Evolutionary conservation across 2,888 invertebrate species (phyloP).

Genomic region (Ptychoptera contaminata): DNA sequence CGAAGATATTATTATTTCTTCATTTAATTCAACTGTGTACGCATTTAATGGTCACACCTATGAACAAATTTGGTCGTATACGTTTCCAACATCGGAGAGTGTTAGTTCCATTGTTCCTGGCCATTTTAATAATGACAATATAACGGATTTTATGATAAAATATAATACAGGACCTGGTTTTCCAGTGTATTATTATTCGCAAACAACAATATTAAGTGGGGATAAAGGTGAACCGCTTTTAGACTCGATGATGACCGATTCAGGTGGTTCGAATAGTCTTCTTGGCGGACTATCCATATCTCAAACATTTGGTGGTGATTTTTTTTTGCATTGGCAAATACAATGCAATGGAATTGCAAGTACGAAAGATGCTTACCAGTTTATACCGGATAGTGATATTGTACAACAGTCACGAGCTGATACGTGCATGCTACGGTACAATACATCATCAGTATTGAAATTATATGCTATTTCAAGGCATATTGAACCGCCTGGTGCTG

Average conservation of each 20-base stretch:
- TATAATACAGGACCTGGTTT: conserved; percentile 49
- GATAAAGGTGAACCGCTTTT: conserved; percentile 23
- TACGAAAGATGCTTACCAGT: conserved; percentile 36
- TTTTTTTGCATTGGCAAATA: conserved; percentile 62
- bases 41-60: conserved; percentile 56
- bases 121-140: conserved; percentile 57
- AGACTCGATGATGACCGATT: conserved; percentile 28
- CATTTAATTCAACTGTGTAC: conserved; percentile 53
- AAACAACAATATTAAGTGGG: conserved; percentile 31
- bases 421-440: conserved; percentile 52
- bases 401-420: conserved; percentile 35
- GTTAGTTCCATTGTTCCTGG: conserved; percentile 64
- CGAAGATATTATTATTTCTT: conserved; percentile 55
- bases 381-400: conserved; percentile 27
- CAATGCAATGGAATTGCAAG: conserved; percentile 34
- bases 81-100: conserved; percentile 46
- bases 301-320: conserved; percentile 48
- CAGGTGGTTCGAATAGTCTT: conserved; percentile 28
- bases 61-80: conserved; percentile 54
- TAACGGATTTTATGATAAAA: conserved; percentile 65
- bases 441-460: conserved; percentile 47
- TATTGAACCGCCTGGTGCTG: conserved; percentile 50
- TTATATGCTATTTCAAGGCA: conserved; percentile 45
- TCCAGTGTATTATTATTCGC: conserved; percentile 57
- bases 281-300: conserved; percentile 29